These are phyloP conservation scores for Gracilinanus agilis DNA, from an alignment of 2,113 vertebrate species.

Conservation along the genomic window DNA sequence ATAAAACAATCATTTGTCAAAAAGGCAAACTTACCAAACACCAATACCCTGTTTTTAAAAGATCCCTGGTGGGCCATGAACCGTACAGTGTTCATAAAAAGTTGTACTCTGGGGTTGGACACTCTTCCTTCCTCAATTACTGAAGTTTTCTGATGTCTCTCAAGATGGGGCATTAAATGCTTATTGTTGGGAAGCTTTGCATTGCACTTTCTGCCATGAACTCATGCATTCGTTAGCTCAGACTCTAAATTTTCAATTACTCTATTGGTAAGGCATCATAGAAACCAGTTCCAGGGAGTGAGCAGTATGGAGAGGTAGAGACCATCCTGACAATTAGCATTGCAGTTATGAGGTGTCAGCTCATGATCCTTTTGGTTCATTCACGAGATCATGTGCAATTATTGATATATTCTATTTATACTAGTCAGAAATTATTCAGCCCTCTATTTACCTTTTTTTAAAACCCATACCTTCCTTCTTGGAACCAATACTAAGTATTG, in stretches of 20 bases:
- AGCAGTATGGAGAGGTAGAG: not conserved
- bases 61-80: conserved; percentile 79
- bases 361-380: conserved; percentile 62
- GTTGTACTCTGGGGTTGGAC: conserved; percentile 78
- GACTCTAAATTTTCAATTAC: conserved; percentile 62
- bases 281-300: conserved; percentile 6
- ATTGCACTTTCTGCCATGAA: conserved; percentile 55
- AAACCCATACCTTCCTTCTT: too few species aligned
- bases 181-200: conserved; percentile 69
- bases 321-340: not conserved
- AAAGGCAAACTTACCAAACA: conserved; percentile 81
- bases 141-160: conserved; percentile 79
- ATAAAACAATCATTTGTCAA: conserved; percentile 85
- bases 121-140: conserved; percentile 83
- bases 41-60: conserved; percentile 81
- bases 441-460: too few species aligned
- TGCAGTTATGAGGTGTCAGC: conserved; percentile 52
- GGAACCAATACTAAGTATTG: too few species aligned
- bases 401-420: conserved; percentile 9
- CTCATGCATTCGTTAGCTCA: conserved; percentile 70
- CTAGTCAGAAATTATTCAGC: conserved; percentile 6
- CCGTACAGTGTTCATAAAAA: conserved; percentile 80
- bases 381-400: conserved; percentile 64
- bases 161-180: conserved; percentile 76
- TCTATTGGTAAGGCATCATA: conserved; percentile 27